Conservation (phyloP, 1,140 invertebrate genomes). For the Drosophila yakuba region DNA sequence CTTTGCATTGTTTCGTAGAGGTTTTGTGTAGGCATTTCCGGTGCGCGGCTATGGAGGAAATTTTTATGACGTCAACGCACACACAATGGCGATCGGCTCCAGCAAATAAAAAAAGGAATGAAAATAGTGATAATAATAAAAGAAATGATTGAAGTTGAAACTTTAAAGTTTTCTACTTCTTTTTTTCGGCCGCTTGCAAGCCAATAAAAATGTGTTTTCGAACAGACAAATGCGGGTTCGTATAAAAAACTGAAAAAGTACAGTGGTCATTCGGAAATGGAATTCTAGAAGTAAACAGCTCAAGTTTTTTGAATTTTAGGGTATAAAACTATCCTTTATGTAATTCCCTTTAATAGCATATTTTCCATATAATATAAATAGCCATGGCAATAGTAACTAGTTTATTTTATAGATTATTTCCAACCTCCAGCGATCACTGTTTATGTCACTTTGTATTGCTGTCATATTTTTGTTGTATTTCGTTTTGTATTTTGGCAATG, state of each 20-base stretch:
- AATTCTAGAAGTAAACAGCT: too few species aligned
- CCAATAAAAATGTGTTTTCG: constrained; percentile 48
- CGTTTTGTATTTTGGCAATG: constrained; percentile 65
- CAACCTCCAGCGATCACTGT: neutral
- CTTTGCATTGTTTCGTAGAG: constrained; percentile 14
- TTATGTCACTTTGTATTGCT: constrained; percentile 5
- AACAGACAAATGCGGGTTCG: constrained; percentile 17
- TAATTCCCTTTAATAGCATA: too few species aligned
- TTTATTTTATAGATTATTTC: neutral
- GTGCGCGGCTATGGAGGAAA: constrained; percentile 62
- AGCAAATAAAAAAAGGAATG: constrained; percentile 21
- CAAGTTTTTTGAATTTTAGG: too few species aligned
- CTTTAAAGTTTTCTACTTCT: constrained; percentile 48
- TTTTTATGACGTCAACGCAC: constrained; percentile 73
- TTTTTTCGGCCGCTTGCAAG: constrained; percentile 38
- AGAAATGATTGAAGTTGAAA: constrained; percentile 29
- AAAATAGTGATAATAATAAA: constrained; percentile 44
- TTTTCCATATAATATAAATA: too few species aligned
- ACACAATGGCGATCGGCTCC: constrained; percentile 32
- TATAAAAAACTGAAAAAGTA: constrained; percentile 30
- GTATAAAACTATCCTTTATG: too few species aligned
- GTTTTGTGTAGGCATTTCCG: constrained; percentile 72
- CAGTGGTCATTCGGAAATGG: neutral
- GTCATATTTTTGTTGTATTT: constrained; percentile 16
- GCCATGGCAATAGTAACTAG: neutral